These are phyloP conservation scores for Steatornis caripensis DNA, from an alignment of 2,113 vertebrate species.

Conservation along the genomic window DNA sequence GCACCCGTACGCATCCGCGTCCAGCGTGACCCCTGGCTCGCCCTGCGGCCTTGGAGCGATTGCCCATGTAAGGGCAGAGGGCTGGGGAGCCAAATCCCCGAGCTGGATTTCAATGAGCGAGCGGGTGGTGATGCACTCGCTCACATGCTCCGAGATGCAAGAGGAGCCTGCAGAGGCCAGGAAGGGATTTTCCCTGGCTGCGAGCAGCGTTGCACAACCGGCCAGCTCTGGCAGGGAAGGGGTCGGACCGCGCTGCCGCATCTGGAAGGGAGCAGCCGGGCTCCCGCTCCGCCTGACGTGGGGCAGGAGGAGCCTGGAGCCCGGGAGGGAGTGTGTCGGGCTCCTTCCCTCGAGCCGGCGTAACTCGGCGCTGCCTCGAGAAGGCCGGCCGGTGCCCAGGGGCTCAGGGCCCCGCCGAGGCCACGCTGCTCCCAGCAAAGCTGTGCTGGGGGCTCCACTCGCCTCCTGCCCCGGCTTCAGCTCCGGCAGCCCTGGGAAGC, in stretches of 20 bases:
- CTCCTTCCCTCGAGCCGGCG: not conserved
- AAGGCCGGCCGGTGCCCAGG: not conserved
- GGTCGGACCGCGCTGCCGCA: not conserved
- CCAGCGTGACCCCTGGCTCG: not conserved
- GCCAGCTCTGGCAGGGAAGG: not conserved
- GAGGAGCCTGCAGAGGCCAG: not conserved
- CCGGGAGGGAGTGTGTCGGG: not conserved
- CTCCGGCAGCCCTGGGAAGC: not conserved
- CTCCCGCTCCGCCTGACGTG: not conserved
- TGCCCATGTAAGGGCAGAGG: slow-evolving; percentile 58
- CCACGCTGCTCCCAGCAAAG: not conserved
- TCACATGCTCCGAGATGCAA: slow-evolving; percentile 7
- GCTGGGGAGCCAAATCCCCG: not conserved
- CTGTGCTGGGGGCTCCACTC: fast-evolving
- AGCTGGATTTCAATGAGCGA: not conserved
- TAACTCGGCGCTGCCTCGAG: not conserved
- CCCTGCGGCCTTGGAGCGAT: not conserved
- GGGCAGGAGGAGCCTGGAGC: not conserved
- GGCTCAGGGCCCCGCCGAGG: fast-evolving
- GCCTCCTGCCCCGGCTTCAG: no score
- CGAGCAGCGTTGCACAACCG: not conserved
- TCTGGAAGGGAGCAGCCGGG: not conserved
- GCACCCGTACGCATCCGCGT: not conserved
- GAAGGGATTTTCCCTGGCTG: slow-evolving; percentile 56
- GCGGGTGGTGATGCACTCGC: not conserved